Base-by-base conservation (phyloP, 2,113 vertebrate genomes). In the Ammodytes dubius region DNA sequence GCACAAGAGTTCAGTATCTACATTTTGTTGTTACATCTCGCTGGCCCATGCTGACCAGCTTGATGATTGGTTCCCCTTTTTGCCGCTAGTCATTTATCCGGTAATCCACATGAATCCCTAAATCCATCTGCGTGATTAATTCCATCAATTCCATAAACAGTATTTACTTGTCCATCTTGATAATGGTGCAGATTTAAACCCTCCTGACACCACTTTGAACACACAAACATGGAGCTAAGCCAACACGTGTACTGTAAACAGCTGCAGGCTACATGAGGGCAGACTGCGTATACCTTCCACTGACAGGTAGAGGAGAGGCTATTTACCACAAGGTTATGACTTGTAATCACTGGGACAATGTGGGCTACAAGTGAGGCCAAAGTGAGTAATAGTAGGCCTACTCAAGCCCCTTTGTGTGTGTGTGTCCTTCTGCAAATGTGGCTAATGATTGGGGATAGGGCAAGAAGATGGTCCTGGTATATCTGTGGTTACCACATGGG, bases 21-120 rank as follows among this genome's bases (percentile, higher is more conserved):
- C 2, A 14, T 57, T 45, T 42, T 27, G 27, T 27, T 27, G 27
- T 27, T 27, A 27, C 27, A 27, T 27, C 37, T n/a, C 0, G 42
- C 54, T 61, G 15, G 15, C 67, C 65, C 35, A 37, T 0, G 14
- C 43, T 43, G 42, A 19, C 65, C 19, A 69, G 43, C 49, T 72
- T 73, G 60, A 75, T 37, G 49, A 49, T 54, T 61, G 27, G 27
- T 27, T 27, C 27, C 27, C 66, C n/a, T 9, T 45, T 72, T 85
- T 76, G 69, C 49, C 19, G 7, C 37, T 14, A 49, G 63, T 74
- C 66, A 7, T 87, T 60, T 64, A 60, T 6, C 43, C 37, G 52
- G 76, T 87, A 85, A 76, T 85, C 74, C 87, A 70, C 88, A 84
- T 65, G 50, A 82, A 53, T 81, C 50, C 50, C 42, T 61, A 35